phyloP scores from a whole-genome alignment of 2,888 invertebrate species.

The Caenorhabditis angaria region DNA sequence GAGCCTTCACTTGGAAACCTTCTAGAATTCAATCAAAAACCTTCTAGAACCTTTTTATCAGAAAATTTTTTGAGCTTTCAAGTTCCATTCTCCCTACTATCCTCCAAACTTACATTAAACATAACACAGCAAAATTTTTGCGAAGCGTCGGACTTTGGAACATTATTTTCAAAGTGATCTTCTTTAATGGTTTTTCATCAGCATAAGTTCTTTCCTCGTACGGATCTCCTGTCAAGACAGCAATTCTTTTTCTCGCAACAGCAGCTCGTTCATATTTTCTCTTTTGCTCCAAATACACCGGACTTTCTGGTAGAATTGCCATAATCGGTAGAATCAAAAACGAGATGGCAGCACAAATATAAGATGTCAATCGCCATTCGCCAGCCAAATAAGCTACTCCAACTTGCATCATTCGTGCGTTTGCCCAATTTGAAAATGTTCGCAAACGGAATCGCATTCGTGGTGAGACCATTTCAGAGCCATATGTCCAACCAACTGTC shows the following conservation, averaged over 20 bases:
- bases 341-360: conserved; percentile 18
- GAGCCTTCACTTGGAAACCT: too few species aligned
- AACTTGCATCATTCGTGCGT: conserved; percentile 37
- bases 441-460: conserved; percentile 20
- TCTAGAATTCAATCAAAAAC: too few species aligned
- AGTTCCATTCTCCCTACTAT: too few species aligned
- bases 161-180: conserved; percentile 23
- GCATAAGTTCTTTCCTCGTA: neutral
- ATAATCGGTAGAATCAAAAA: conserved; percentile 26
- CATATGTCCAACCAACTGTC: conserved; percentile 44
- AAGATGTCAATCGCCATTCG: conserved; percentile 30
- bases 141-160: conserved; percentile 17
- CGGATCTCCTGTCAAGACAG: conserved; percentile 13
- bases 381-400: conserved; percentile 23
- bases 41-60: too few species aligned
- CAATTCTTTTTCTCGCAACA: conserved; percentile 16
- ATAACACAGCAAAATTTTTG: conserved; percentile 19
- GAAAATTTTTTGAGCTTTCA: too few species aligned
- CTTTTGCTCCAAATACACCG: conserved; percentile 39
- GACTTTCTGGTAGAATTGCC: conserved; percentile 33
- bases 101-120: conserved; percentile 11
- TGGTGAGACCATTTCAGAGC: conserved; percentile 35
- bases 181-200: too few species aligned
- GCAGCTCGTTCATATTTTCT: conserved; percentile 18
- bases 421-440: conserved; percentile 37